Evolutionary conservation across 1,140 invertebrate species (phyloP).

Genomic region (Nasonia longicornis): DNA sequence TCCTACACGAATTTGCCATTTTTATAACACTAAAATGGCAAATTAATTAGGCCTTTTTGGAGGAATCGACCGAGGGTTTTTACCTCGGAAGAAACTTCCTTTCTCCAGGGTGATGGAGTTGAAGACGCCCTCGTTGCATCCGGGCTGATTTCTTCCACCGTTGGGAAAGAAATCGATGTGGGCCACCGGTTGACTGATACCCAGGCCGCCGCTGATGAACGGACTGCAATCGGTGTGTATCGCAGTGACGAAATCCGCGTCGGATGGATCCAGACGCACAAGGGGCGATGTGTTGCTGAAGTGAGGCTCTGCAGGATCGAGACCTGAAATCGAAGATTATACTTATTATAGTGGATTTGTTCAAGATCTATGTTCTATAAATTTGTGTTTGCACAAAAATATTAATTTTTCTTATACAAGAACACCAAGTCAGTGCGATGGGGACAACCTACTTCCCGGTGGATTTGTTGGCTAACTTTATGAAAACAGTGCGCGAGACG

Average conservation of each 20-base stretch:
- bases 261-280: slow-evolving; percentile 86
- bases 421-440: too few species aligned
- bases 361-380: background rate
- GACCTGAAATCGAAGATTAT: slow-evolving; percentile 70
- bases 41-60: too few species aligned
- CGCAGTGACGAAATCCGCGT: slow-evolving; percentile 88
- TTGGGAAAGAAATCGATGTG: slow-evolving; percentile 94
- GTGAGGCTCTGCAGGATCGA: slow-evolving; percentile 94
- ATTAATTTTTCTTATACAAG: too few species aligned
- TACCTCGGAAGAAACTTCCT: slow-evolving; percentile 74
- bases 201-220: slow-evolving; percentile 84
- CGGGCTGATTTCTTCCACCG: slow-evolving; percentile 86
- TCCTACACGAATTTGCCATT: too few species aligned
- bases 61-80: background rate
- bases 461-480: background rate
- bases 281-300: slow-evolving; percentile 86
- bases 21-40: too few species aligned
- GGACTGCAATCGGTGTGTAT: slow-evolving; percentile 90
- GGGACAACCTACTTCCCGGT: background rate
- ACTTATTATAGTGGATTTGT: too few species aligned
- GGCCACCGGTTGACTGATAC: slow-evolving; percentile 83
- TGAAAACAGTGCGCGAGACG: background rate
- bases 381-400: background rate
- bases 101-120: slow-evolving; percentile 77
- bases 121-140: slow-evolving; percentile 80